A percentile compares a stretch with the other conserved stretches of the same genome.
Evolutionary conservation across 2,113 vertebrate genomes (phyloP).

Genomic region (Gracilinanus agilis): DNA sequence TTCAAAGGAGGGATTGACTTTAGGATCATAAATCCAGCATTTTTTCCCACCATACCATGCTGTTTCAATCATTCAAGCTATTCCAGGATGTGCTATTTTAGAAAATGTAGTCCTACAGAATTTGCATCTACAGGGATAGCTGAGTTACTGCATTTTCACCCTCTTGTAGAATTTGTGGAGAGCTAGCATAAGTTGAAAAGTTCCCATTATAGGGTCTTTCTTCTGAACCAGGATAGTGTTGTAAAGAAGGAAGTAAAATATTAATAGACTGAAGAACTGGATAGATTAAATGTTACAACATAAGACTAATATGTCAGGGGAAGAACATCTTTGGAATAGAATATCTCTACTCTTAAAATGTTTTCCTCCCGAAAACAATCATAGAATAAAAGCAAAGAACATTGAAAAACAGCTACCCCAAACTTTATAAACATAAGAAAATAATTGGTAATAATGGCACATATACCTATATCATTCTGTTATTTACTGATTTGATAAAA

Average conservation of each 20-base stretch:
- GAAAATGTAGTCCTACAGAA: background rate
- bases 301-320: slow-evolving; percentile 7
- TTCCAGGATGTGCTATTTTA: background rate
- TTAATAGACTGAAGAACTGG: slow-evolving; percentile 33
- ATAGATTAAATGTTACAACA: background rate
- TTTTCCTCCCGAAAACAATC: background rate
- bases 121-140: slow-evolving; percentile 2
- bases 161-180: background rate
- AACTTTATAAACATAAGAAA: background rate
- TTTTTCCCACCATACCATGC: background rate
- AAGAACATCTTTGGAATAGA: background rate
- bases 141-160: slow-evolving; percentile 30
- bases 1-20: background rate
- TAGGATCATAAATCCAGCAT: background rate
- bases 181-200: background rate
- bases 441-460: background rate
- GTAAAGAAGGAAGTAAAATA: slow-evolving; percentile 37
- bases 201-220: background rate
- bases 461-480: background rate
- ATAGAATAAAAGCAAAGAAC: background rate
- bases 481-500: background rate
- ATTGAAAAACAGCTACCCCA: background rate
- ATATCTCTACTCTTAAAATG: background rate
- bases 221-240: background rate
- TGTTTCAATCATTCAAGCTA: background rate